These are phyloP conservation scores for Drosophila sechellia DNA, from an alignment of 1,140 invertebrate species.

Conservation along the genomic window DNA sequence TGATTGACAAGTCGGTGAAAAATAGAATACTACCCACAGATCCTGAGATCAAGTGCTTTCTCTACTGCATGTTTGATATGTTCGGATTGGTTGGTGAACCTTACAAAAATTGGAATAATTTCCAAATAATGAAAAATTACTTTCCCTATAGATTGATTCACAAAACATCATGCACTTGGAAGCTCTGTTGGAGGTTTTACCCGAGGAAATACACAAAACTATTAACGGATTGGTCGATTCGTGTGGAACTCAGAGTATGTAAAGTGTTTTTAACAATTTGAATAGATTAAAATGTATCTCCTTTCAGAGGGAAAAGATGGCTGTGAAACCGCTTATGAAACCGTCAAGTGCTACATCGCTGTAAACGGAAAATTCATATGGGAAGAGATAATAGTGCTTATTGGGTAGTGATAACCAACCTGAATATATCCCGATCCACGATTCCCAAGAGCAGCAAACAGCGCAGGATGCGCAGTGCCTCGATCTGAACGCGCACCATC, in stretches of 20 bases:
- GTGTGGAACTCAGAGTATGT: slow-evolving; percentile 66
- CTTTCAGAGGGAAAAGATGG: slow-evolving; percentile 63
- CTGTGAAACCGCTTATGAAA: slow-evolving; percentile 66
- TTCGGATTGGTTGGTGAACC: slow-evolving; percentile 63
- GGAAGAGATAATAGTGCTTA: slow-evolving; percentile 19
- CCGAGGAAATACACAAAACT: slow-evolving; percentile 48
- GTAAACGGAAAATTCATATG: slow-evolving; percentile 54
- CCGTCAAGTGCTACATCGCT: slow-evolving; percentile 66
- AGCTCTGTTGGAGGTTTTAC: slow-evolving; percentile 58
- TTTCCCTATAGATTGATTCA: slow-evolving; percentile 57
- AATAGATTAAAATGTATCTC: background rate
- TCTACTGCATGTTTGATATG: slow-evolving; percentile 75
- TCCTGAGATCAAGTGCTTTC: slow-evolving; percentile 61
- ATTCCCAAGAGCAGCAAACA: slow-evolving; percentile 67
- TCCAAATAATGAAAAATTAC: background rate
- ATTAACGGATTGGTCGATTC: slow-evolving; percentile 36
- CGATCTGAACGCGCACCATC: slow-evolving; percentile 86
- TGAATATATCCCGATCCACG: slow-evolving; percentile 63
- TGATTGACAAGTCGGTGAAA: slow-evolving; percentile 14
- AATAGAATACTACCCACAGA: slow-evolving; percentile 42
- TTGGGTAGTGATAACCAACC: slow-evolving; percentile 59
- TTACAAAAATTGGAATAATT: background rate
- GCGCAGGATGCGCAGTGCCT: slow-evolving; percentile 84
- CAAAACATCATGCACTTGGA: slow-evolving; percentile 68
- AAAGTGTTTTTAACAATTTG: background rate